Base-by-base conservation (phyloP, 2,797 vertebrate genomes). In the Prunella strophiata region DNA sequence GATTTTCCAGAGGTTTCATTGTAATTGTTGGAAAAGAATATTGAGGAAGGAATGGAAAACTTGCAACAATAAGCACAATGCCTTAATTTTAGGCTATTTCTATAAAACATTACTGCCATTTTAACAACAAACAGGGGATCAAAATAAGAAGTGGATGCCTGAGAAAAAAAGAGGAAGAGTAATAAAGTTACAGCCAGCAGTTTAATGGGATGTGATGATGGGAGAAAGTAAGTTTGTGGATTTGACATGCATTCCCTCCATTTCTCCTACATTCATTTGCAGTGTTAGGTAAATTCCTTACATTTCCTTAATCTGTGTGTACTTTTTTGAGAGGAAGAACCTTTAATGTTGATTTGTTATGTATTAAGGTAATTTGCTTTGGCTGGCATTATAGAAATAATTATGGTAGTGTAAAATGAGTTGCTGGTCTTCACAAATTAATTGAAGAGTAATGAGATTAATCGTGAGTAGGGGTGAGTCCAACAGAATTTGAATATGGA, bases 31-130 rank as follows among this genome's bases (percentile, higher is more conserved):
- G 73, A 29, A 83, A 66, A 85, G 48, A 30, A 58, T 85, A 83
- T 71, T 1, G 3, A 82, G 36, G 84, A 89, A 80, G 51, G 80
- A 89, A 78, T 75, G 62, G 85, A 54, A 82, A 86, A 73, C 78
- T 91, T 85, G 74, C 85, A 85, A 45, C 51, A 38, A 68, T 92
- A 82, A 94, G 78, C 51, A 70, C 34, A 83, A 29, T 65, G 65
- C n/a, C 32, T 92, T 75, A n/a, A 95, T 96, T 96, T 95, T 75
- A 84, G 70, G 75, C 75, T 71, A 36, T 89, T 96, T 95, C 68
- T 89, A 48, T 88, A 79, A 88, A 94, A 79, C 81, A 75, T 92
- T 83, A 48, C 76, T 82, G 48, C 88, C 63, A 89, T 71, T 95
- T 91, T 86, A 94, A 84, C 81, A 83, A 34, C 72, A 92, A 94